Evolutionary conservation across 35 echinoderm and acorn worm genomes (phyloP).

Genomic region (Amphiura filiformis): DNA sequence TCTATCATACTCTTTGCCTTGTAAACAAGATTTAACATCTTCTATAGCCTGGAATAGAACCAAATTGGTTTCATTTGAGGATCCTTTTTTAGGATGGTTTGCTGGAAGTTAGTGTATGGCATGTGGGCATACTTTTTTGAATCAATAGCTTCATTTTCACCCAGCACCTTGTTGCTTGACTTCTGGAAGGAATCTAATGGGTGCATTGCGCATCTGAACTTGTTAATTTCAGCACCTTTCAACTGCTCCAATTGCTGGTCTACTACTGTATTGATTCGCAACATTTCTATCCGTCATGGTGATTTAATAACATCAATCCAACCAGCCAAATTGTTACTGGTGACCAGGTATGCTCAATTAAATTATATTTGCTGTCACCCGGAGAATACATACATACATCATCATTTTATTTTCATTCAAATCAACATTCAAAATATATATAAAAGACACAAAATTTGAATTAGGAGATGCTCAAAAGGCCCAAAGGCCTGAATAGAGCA

Average conservation of each 20-base stretch:
- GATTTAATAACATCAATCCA: no score
- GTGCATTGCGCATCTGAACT: neutral
- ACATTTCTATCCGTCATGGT: neutral
- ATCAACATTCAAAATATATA: no score
- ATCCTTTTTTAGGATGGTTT: neutral
- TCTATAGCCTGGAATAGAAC: neutral
- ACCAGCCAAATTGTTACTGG: neutral
- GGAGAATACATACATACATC: no score
- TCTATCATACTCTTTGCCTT: neutral
- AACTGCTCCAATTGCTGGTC: neutral
- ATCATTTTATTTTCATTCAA: no score
- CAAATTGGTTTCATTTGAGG: neutral
- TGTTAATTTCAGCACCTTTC: neutral
- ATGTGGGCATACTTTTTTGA: neutral
- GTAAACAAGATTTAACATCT: neutral
- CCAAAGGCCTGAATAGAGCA: no score
- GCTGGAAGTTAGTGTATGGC: neutral
- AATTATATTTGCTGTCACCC: neutral
- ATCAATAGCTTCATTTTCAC: no score
- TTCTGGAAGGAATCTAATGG: neutral
- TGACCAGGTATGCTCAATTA: neutral
- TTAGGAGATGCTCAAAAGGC: no score
- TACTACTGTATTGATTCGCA: neutral
- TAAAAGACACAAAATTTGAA: no score
- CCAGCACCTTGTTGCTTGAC: no score